phyloP scores from a whole-genome alignment of 2,888 invertebrate species.

The Heliconius ethilla region DNA sequence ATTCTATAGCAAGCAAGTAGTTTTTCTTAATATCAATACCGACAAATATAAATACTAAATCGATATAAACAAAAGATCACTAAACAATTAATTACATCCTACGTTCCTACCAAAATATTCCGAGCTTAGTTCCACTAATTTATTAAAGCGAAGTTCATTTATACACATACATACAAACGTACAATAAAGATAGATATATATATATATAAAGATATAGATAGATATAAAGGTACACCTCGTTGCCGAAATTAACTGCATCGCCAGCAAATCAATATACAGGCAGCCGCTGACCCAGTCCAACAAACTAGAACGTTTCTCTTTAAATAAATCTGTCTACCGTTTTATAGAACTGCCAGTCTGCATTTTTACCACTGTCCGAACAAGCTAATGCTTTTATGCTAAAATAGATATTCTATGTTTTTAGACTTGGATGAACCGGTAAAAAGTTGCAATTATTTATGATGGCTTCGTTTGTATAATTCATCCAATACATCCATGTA shows the following conservation, averaged over 20 bases:
- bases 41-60: background rate
- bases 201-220: background rate
- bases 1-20: background rate
- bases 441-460: background rate
- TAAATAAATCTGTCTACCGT: constrained; percentile 72
- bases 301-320: constrained; percentile 71
- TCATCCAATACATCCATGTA: no score
- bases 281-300: constrained; percentile 70
- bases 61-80: background rate
- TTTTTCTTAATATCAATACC: background rate
- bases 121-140: constrained; percentile 26
- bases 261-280: constrained; percentile 76
- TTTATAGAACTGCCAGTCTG: constrained; percentile 67
- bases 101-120: background rate
- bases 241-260: constrained; percentile 75
- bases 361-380: constrained; percentile 55
- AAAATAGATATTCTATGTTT: constrained; percentile 19
- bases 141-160: constrained; percentile 24
- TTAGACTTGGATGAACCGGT: constrained; percentile 14
- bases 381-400: constrained; percentile 62
- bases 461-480: background rate
- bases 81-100: background rate
- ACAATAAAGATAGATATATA: background rate
- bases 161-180: background rate
- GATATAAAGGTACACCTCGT: constrained; percentile 48